Conservation (phyloP, 2,888 invertebrate species). For the Hecatera dysodea region DNA sequence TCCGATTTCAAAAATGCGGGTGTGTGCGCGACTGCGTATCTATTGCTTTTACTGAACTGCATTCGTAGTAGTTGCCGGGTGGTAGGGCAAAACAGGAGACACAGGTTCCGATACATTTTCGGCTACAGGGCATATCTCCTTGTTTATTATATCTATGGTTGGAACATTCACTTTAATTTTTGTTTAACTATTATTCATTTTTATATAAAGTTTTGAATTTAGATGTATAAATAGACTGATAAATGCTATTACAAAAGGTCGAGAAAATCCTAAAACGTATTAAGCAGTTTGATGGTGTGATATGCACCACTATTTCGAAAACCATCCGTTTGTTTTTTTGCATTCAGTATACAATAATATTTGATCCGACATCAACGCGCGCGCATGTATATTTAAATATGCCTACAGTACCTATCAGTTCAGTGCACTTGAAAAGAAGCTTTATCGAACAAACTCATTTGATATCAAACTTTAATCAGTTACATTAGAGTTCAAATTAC, state of each 20-base stretch:
- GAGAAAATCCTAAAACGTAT: background rate
- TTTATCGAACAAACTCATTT: conserved; percentile 26
- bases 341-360: conserved; percentile 63
- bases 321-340: conserved; percentile 44
- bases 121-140: too few species aligned
- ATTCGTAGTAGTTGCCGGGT: too few species aligned
- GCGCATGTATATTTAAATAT: conserved; percentile 61
- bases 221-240: background rate
- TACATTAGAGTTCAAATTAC: conserved; percentile 30
- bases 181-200: too few species aligned
- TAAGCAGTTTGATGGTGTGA: too few species aligned
- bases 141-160: too few species aligned
- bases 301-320: background rate
- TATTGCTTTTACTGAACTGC: too few species aligned
- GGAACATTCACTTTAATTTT: too few species aligned
- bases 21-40: too few species aligned
- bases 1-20: too few species aligned
- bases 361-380: conserved; percentile 71
- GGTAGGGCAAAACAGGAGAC: too few species aligned
- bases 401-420: conserved; percentile 61
- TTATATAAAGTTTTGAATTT: background rate
- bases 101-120: too few species aligned
- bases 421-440: conserved; percentile 55
- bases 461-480: conserved; percentile 38
- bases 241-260: background rate